Base-by-base conservation (phyloP, 2,797 vertebrate species). In the Calcarius lapponicus region DNA sequence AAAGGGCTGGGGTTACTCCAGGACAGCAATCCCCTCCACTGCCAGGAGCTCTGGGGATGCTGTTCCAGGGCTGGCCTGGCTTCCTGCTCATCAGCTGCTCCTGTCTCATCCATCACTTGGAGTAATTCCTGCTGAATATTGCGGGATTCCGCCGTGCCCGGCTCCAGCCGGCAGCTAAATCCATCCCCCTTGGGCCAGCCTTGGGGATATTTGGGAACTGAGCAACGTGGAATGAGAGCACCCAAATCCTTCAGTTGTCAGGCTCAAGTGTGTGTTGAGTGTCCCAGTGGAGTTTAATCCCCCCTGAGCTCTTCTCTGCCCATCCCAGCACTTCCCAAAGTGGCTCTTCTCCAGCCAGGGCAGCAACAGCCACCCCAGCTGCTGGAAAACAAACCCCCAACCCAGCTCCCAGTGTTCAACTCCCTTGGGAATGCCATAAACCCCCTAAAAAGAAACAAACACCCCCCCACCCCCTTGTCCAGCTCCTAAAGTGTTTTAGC, bases 81-180 rank as follows among this genome's bases (percentile, higher is more conserved):
- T 24, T 50, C 65, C 78, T 84, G 90, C 58, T 64, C 60, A 2
- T 9, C 2, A 50, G 51, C 72, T 31, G 69, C 2, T 64, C 43
- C 40, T 9, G 56, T 45, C 53, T 11, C 61, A 3, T 62, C 40
- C 73, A 38, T 75, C 67, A 13, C 12, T 48, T 32, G 17, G 7
- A 67, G 6, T 29, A 28, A 62, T 34, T 71, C 10, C 6, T 19
- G 54, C 26, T 5, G 5, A 34, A 58, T 32, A 32, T 19, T 1
- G 22, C 0, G 9, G 51, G 86, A 32, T 78, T 71, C 75, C 8
- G 7, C 60, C 2, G 0, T 3, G 25, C 40, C 67, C 0, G 0
- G 72, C 76, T 58, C 0, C 3, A 64, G 64, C 36, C 72, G 11
- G 75, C 24, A 6, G n/a, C 43, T 47, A 38, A 86, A 82, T 14